Base-by-base conservation (phyloP, 2,113 vertebrate species). In the Onychorhynchus coronatus region DNA sequence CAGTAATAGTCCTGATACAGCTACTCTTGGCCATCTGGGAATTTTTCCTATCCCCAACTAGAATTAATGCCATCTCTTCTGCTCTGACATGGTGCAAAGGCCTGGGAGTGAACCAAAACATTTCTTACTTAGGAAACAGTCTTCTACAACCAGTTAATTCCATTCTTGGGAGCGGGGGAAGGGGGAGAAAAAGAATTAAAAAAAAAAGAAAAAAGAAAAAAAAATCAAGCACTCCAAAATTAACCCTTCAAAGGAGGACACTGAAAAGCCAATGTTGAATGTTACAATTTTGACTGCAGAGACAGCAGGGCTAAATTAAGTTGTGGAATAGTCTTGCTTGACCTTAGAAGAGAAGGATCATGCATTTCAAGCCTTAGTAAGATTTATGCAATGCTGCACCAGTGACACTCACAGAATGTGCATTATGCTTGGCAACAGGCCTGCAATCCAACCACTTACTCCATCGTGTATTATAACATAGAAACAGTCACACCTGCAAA, bases 401-500 rank as follows among this genome's bases (percentile, higher is more conserved):
- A 93, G 84, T 66, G 85, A 71, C 94, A 88, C 90, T 92, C 42
- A 1, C 49, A 91, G 95, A 97, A 95, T 84, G 92, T 93, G 95
- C 95, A 62, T 91, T 88, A 88, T 13, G 12, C 63, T 89, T 97
- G 97, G 93, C 95, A 96, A 86, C 49, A 66, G 89, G 82, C 91
- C 89, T 92, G 67, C 89, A 79, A 91, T 61, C 90, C 87, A 91
- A 94, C 78, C 80, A 55, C 83, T 93, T 83, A 77, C 81, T 91
- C 92, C 80, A 84, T 90, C 97, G 46, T 65, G 30, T 90, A 88
- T 96, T 93, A 96, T 85, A 96, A 96, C 93, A 88, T 41, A 97
- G 96, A 97, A 98, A 98, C 79, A 94, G 98, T 97, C 98, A 98
- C 97, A 98, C 98, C 98, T 99, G 98, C 97, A 98, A 97, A 97